A percentile compares a stretch with the other conserved stretches of the same genome.
Conservation (phyloP, 2,888 invertebrate genomes). For the Phrixothrix hirtus region DNA sequence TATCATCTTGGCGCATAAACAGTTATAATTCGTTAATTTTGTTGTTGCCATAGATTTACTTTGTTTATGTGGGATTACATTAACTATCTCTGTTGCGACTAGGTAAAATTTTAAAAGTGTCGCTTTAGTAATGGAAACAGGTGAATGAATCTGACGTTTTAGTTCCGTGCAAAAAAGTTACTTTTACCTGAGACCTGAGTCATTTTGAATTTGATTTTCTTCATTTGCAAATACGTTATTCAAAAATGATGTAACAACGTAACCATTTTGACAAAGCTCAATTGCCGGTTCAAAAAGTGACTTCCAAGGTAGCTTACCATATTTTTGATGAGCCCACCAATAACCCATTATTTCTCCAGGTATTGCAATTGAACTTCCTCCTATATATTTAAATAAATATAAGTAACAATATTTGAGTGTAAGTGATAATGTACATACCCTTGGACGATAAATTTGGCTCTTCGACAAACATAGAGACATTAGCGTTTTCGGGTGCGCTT, state of each 20-base stretch:
- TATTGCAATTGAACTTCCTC: conserved; percentile 76
- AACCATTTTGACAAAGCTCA: conserved; percentile 72
- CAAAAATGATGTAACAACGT: conserved; percentile 62
- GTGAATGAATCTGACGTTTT: too few relatives aligned
- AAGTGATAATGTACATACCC: too few relatives aligned
- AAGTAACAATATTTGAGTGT: neutral
- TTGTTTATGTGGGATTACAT: too few relatives aligned
- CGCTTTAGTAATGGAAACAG: too few relatives aligned
- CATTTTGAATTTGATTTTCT: conserved; percentile 28
- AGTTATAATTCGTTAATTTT: too few relatives aligned
- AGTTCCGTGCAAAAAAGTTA: too few relatives aligned
- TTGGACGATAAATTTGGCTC: neutral
- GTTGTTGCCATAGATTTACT: too few relatives aligned
- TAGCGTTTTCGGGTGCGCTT: conserved; percentile 2
- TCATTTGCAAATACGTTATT: conserved; percentile 38
- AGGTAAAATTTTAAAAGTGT: too few relatives aligned
- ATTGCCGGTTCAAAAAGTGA: conserved; percentile 79
- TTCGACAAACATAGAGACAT: conserved; percentile 3
- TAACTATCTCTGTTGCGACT: too few relatives aligned
- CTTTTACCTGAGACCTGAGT: conserved; percentile 41
- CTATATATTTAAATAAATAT: conserved; percentile 47
- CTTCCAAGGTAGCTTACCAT: conserved; percentile 78
- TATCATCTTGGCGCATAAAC: too few relatives aligned
- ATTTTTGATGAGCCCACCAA: conserved; percentile 72
- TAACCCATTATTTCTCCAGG: conserved; percentile 90